These are phyloP conservation scores for Ectropis crepuscularia DNA, from an alignment of 2,888 invertebrate species.

Conservation along the genomic window DNA sequence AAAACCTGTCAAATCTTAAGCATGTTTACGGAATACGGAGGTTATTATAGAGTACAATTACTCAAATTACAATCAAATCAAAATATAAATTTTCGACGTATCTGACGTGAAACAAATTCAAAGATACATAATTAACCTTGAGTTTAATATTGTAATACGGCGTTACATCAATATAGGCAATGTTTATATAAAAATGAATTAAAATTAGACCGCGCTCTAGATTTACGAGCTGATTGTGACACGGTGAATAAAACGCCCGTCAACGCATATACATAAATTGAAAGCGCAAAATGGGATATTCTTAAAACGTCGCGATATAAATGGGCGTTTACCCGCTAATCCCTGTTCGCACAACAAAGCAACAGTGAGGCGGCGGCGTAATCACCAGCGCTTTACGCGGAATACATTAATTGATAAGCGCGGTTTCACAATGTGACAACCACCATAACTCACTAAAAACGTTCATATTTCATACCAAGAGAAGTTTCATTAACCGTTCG, in stretches of 20 bases:
- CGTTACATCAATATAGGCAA: not conserved
- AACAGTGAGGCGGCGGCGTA: conserved; percentile 33
- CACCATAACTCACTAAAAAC: conserved; percentile 64
- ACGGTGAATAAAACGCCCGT: conserved; percentile 15
- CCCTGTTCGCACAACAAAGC: conserved; percentile 48
- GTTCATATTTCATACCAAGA: conserved; percentile 63
- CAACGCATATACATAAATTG: conserved; percentile 24
- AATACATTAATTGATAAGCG: conserved; percentile 75
- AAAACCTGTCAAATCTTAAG: too few relatives aligned
- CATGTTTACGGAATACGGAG: too few relatives aligned
- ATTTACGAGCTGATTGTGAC: conserved; percentile 8
- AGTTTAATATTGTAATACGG: not conserved
- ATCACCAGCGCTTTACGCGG: conserved; percentile 55
- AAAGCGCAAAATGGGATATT: conserved; percentile 43
- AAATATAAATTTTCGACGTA: too few relatives aligned
- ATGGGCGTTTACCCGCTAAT: conserved; percentile 50
- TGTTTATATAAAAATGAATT: not conserved
- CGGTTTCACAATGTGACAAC: conserved; percentile 59
- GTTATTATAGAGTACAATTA: too few relatives aligned
- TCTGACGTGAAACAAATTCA: too few relatives aligned
- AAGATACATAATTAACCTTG: too few relatives aligned
- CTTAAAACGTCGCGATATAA: conserved; percentile 52
- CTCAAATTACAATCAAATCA: too few relatives aligned
- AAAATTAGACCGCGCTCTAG: not conserved
- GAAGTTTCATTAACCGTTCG: conserved; percentile 60